These are phyloP conservation scores for Helicolenus hilgendorfi DNA, from an alignment of 2,797 vertebrate species.

Conservation along the genomic window DNA sequence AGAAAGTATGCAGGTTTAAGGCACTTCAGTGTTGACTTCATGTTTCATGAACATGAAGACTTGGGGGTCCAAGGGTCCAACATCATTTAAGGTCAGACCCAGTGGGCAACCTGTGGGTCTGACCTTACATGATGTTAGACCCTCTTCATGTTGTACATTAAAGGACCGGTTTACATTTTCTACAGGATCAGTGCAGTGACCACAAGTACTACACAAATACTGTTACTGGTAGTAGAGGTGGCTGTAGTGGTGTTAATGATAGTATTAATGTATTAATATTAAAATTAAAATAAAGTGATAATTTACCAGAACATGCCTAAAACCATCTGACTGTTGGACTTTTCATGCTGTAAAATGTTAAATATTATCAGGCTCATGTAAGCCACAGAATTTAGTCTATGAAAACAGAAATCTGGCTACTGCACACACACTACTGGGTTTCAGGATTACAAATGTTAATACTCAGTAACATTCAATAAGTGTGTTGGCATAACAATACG, in stretches of 20 bases:
- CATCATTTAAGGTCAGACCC: too few relatives aligned
- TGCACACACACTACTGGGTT: background rate
- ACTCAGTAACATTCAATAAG: background rate
- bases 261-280: background rate
- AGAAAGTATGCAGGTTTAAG: too few relatives aligned
- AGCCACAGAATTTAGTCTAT: background rate
- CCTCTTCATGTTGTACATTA: too few relatives aligned
- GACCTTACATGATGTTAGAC: too few relatives aligned
- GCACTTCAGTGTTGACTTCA: too few relatives aligned
- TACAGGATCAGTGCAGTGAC: background rate
- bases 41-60: fast-evolving
- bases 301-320: background rate
- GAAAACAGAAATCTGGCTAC: background rate
- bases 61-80: too few relatives aligned
- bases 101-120: too few relatives aligned
- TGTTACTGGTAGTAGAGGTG: background rate
- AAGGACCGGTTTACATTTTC: too few relatives aligned
- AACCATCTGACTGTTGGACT: background rate
- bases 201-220: background rate
- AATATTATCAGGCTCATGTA: background rate
- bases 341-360: too few relatives aligned
- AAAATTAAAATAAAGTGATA: background rate
- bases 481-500: background rate
- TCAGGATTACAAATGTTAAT: background rate
- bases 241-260: background rate